Conservation (phyloP, 2,888 invertebrate genomes). For the Hydrotaea diabolus region DNA sequence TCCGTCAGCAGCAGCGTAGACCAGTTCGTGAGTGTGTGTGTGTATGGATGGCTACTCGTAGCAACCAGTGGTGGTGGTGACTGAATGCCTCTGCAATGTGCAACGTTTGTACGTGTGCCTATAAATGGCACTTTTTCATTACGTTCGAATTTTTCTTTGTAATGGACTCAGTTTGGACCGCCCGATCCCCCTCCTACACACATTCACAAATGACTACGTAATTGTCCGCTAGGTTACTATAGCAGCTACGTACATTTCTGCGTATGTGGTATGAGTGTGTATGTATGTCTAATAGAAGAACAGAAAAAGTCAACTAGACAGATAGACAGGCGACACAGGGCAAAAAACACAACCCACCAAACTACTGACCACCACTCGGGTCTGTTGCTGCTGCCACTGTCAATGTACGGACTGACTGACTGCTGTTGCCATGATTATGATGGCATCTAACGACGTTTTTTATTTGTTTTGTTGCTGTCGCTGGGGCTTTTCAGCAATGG, state of each 20-base stretch:
- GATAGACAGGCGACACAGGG: not conserved
- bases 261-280: constrained; percentile 31
- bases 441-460: constrained; percentile 26
- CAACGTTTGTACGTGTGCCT: constrained; percentile 21
- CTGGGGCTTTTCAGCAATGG: not conserved
- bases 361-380: not conserved
- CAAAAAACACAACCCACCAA: too few relatives aligned
- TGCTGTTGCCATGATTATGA: constrained; percentile 40
- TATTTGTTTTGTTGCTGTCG: not conserved
- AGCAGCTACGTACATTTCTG: constrained; percentile 44
- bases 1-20: not conserved
- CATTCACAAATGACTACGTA: constrained; percentile 3
- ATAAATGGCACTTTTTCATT: constrained; percentile 27
- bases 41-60: not conserved
- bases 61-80: constrained; percentile 7
- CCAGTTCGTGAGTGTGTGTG: not conserved
- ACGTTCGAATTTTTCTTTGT: constrained; percentile 17
- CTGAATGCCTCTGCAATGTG: not conserved
- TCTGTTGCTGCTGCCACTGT: not conserved
- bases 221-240: constrained; percentile 47
- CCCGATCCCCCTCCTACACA: not conserved
- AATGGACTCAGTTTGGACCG: constrained; percentile 8
- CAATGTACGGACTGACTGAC: too few relatives aligned
- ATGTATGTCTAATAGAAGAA: constrained; percentile 12
- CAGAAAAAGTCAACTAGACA: not conserved